Conservation (phyloP, 1,140 invertebrate genomes). For the Araneus ventricosus region DNA sequence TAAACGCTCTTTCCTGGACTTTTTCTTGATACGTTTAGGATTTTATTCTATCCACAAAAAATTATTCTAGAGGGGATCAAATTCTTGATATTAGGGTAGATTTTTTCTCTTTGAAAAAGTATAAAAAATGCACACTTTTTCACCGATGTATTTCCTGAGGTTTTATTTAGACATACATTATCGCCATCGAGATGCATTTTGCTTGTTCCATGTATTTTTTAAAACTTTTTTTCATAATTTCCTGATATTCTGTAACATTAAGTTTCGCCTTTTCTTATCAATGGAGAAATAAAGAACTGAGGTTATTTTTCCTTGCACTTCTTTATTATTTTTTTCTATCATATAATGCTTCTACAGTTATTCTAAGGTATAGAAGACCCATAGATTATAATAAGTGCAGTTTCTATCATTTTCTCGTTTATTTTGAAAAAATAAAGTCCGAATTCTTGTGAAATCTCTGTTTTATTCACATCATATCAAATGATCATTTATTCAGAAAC, state of each 20-base stretch:
- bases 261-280: neutral
- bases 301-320: neutral
- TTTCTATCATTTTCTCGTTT: neutral
- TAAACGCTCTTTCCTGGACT: neutral
- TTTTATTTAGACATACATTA: constrained; percentile 25
- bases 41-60: constrained; percentile 24
- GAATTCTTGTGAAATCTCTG: neutral
- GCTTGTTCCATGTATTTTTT: neutral
- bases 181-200: neutral
- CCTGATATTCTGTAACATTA: neutral
- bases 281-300: neutral
- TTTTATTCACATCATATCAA: neutral
- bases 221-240: neutral
- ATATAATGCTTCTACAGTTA: neutral
- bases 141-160: neutral
- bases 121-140: neutral
- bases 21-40: constrained; percentile 7
- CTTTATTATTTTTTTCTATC: neutral
- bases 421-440: too few species aligned
- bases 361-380: neutral
- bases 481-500: neutral
- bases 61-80: neutral
- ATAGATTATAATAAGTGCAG: neutral
- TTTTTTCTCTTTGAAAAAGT: neutral
- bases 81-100: neutral